Evolutionary conservation across 2,113 vertebrate genomes (phyloP), one percentile per base, ranked within the genome.

Genomic region (Lota lota): DNA sequence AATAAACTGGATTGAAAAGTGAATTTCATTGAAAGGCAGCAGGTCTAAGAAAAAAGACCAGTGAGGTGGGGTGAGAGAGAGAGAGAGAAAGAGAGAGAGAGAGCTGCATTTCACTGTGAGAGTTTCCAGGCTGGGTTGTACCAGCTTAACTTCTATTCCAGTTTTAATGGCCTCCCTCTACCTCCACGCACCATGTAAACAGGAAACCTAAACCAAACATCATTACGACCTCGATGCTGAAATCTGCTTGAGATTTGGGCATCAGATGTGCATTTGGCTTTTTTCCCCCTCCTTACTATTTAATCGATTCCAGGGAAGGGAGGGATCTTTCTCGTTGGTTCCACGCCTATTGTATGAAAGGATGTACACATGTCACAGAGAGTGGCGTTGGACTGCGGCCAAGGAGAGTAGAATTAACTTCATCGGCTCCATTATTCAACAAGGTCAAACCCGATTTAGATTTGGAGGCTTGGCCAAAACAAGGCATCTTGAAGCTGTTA

Each of bases 401-500:
- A 84, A 79, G 79, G 67, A 71, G 77, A 82, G 68, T 79, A 22
- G 59, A 69, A 72, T 72, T 63, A 75, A 80, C 78, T 74, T 79
- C 68, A 82, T 64, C 69, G 56, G 82, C 76, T 53, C 80, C 82
- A 83, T 82, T 82, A 82, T 86, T 89, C 84, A 84, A 67, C 85
- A 84, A 84, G 84, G 85, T 84, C 84, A 88, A 80, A 83, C 61
- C 76, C 69, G 72, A 84, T 84, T 89, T 84, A 76, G 76, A 78
- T 78, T 75, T 75, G 73, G 76, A 87, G 82, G 73, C 68, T 68
- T 81, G 83, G 82, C 82, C 85, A 84, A 85, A 84, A 81, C 73
- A 78, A 80, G 80, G 83, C 90, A 91, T 92, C 85, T 90, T 88
- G 83, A 90, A 92, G 76, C 80, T 82, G 85, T 89, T 91, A 89